Conservation (phyloP, 2,888 invertebrate genomes). For the Bhutanitis thaidina region DNA sequence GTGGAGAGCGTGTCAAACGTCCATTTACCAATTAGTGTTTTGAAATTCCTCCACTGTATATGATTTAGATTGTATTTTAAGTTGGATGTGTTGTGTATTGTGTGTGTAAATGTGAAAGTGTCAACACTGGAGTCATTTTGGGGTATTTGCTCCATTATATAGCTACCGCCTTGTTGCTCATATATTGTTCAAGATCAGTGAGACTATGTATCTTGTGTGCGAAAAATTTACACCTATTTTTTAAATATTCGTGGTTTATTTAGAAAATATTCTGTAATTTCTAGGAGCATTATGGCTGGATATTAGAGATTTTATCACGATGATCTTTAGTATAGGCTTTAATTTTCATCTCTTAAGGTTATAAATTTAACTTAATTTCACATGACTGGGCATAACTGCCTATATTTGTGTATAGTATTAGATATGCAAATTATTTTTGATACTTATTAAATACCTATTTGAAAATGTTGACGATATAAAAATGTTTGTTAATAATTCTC, state of each 20-base stretch:
- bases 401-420: slow-evolving; percentile 39
- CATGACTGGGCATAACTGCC: slow-evolving; percentile 5
- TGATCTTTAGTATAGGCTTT: slow-evolving; percentile 7
- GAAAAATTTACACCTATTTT: background rate
- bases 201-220: slow-evolving; percentile 35
- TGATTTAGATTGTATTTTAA: slow-evolving; percentile 53
- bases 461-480: slow-evolving; percentile 37
- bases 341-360: slow-evolving; percentile 13
- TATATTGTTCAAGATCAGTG: slow-evolving; percentile 36
- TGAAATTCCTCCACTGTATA: slow-evolving; percentile 74
- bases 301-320: slow-evolving; percentile 1
- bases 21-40: slow-evolving; percentile 63
- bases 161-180: slow-evolving; percentile 17
- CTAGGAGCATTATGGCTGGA: background rate
- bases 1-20: slow-evolving; percentile 51
- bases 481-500: slow-evolving; percentile 45
- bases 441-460: slow-evolving; percentile 52
- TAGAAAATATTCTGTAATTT: background rate
- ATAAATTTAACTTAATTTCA: slow-evolving; percentile 9
- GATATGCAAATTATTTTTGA: slow-evolving; percentile 61
- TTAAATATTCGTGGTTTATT: background rate
- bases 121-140: slow-evolving; percentile 21
- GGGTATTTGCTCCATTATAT: slow-evolving; percentile 1
- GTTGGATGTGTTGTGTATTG: slow-evolving; percentile 51
- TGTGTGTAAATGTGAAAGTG: slow-evolving; percentile 26